These are phyloP conservation scores for Mungos mungo DNA, from an alignment of 2,113 vertebrate species.

Conservation along the genomic window DNA sequence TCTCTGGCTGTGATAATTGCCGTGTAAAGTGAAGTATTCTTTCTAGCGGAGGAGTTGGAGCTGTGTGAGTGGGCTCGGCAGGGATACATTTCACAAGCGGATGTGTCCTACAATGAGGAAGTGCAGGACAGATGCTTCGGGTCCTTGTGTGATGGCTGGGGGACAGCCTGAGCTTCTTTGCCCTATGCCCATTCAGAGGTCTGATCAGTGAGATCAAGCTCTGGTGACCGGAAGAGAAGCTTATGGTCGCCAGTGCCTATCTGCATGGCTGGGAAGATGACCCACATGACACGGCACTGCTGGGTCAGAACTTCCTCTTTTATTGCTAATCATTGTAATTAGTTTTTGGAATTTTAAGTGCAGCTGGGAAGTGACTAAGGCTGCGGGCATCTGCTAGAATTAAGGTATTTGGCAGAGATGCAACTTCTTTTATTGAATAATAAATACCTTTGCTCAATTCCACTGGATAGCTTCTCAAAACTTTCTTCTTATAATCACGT, in stretches of 20 bases:
- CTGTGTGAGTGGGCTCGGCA: not conserved
- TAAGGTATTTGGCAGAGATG: not conserved
- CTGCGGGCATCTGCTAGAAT: not conserved
- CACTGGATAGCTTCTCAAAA: not conserved
- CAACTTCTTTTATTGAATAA: not conserved
- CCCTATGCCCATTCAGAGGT: not conserved
- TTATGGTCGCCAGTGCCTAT: not conserved
- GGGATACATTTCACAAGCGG: not conserved
- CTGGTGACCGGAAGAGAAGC: not conserved
- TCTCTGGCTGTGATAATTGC: slow-evolving; percentile 59
- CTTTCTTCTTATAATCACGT: not conserved
- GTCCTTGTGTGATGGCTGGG: not conserved
- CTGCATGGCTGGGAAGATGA: not conserved
- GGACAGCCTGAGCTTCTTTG: not conserved
- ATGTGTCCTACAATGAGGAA: not conserved
- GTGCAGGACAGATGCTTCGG: not conserved
- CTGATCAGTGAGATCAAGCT: not conserved
- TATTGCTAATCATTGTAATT: not conserved
- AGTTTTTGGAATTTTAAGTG: slow-evolving; percentile 23
- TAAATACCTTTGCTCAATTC: not conserved
- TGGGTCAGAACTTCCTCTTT: not conserved
- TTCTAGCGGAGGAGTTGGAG: slow-evolving; percentile 36
- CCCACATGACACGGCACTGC: not conserved
- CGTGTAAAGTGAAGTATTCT: slow-evolving; percentile 16
- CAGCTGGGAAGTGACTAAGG: not conserved